Base-by-base conservation (phyloP, 2,888 invertebrate species). In the Eremobia ochroleuca region DNA sequence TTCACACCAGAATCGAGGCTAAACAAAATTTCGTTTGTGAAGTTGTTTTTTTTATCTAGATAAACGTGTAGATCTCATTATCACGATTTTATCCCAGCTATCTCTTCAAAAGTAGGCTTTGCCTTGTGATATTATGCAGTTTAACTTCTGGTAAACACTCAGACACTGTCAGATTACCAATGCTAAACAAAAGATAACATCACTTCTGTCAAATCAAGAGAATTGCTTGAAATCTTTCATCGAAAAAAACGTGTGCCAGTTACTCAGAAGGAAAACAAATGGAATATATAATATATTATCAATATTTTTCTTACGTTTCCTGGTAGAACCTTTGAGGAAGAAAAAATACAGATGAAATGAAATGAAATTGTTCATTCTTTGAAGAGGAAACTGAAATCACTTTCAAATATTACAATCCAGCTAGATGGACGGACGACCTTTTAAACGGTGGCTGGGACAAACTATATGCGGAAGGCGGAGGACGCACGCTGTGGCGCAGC, bases 171-270 rank as follows among this genome's bases (percentile, higher is more conserved):
- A 83, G 71, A 83, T 77, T 61, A 69, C 8, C 0, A 0, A 28
- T 1, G 34, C 13, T 43, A 61, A 55, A 64, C 43, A 52, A 46
- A 31, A 46, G 81, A 79, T 79, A 79, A 62, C 25, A 28, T 73
- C 66, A 81, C 6, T 31, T 37, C 25, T 78, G 73, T 58, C 74
- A 65, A 58, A 73, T 81, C 59, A 58, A 37, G 25, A 43, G 81
- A 59, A 4, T 37, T n/a, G 0, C 11, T 13, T 13, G 0, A 65
- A 49, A 52, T 65, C 4, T 59, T 55, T 59, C 34, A 4, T 43
- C 0, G 59, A 81, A 59, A 43, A 21, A 80, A 9, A 28, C 13
- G 31, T 58, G 31, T 46, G 1, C 25, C 49, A 28, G 40, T 58
- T 11, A 28, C 3, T 2, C 0, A 9, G 0, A 21, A 46, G 21